Evolutionary conservation across 2,888 invertebrate genomes (phyloP).

Genomic region (Orthonevra nobilis): DNA sequence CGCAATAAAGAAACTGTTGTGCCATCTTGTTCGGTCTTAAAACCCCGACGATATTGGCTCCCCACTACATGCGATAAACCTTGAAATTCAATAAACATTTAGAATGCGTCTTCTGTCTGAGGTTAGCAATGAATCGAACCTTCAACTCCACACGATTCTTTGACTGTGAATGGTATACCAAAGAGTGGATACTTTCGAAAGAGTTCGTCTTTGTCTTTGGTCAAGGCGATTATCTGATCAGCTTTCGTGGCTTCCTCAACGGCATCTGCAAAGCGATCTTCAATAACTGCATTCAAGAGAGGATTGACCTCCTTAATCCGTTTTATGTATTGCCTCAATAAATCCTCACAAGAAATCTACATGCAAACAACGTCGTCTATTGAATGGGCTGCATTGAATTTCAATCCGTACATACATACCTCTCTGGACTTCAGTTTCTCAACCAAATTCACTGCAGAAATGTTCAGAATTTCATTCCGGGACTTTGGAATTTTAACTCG

Average conservation of each 20-base stretch:
- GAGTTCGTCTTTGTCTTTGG: slow-evolving; percentile 72
- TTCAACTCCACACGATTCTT: slow-evolving; percentile 88
- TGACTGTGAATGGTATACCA: slow-evolving; percentile 91
- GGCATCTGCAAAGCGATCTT: slow-evolving; percentile 85
- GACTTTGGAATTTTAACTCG: slow-evolving; percentile 15
- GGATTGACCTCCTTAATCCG: slow-evolving; percentile 86
- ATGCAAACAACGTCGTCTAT: background rate
- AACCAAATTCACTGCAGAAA: slow-evolving; percentile 33
- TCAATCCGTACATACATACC: slow-evolving; percentile 1
- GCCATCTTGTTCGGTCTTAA: slow-evolving; percentile 85
- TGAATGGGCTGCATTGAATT: background rate
- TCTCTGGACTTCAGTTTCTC: slow-evolving; percentile 40
- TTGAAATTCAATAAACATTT: slow-evolving; percentile 73
- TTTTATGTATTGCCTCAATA: slow-evolving; percentile 83
- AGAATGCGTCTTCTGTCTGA: background rate
- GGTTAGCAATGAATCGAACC: slow-evolving; percentile 80
- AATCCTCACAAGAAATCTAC: slow-evolving; percentile 81
- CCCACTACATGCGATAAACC: slow-evolving; percentile 88
- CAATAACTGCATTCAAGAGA: slow-evolving; percentile 86
- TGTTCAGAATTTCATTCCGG: slow-evolving; percentile 18
- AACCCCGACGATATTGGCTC: slow-evolving; percentile 81
- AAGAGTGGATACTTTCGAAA: slow-evolving; percentile 84
- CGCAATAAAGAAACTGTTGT: slow-evolving; percentile 84
- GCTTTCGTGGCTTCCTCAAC: slow-evolving; percentile 84
- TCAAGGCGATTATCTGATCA: slow-evolving; percentile 80